Evolutionary conservation across 2,888 invertebrate species (phyloP).

Genomic region (Lagria hirta): DNA sequence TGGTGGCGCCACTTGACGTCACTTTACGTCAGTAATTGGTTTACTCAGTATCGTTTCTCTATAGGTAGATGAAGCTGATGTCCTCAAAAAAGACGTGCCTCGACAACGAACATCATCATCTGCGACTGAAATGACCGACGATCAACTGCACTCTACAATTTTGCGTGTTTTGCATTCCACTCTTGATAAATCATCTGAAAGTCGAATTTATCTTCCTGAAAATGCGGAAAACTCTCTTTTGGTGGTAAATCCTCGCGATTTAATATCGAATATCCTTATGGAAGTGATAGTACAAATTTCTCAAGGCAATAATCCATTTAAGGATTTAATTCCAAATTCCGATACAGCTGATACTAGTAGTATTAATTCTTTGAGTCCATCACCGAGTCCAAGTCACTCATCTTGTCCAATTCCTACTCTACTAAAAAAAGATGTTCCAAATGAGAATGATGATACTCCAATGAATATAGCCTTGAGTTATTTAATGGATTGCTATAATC

Average conservation of each 20-base stretch:
- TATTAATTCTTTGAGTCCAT: slow-evolving; percentile 49
- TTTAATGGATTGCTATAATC: slow-evolving; percentile 67
- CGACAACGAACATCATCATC: slow-evolving; percentile 48
- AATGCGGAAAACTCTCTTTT: slow-evolving; percentile 51
- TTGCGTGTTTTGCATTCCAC: slow-evolving; percentile 72
- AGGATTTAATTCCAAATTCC: slow-evolving; percentile 38
- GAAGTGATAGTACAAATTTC: slow-evolving; percentile 57
- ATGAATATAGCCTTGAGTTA: slow-evolving; percentile 51
- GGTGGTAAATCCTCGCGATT: slow-evolving; percentile 60
- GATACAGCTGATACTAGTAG: slow-evolving; percentile 52
- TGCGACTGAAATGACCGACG: slow-evolving; percentile 64
- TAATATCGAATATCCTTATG: slow-evolving; percentile 67
- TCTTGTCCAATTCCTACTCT: slow-evolving; percentile 46
- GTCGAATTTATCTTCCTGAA: slow-evolving; percentile 55
- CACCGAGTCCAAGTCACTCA: slow-evolving; percentile 44
- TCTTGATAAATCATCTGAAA: slow-evolving; percentile 59
- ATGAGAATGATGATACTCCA: slow-evolving; percentile 31
- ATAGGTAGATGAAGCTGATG: slow-evolving; percentile 61
- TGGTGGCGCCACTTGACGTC: too few species aligned
- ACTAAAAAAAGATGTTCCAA: slow-evolving; percentile 36
- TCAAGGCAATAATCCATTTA: slow-evolving; percentile 49
- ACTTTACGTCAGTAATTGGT: too few species aligned
- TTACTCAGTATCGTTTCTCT: slow-evolving; percentile 4
- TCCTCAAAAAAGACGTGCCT: slow-evolving; percentile 54
- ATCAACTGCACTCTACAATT: slow-evolving; percentile 65